phyloP scores from a whole-genome alignment of 1,140 invertebrate species.

The Drosophila jambulina region DNA sequence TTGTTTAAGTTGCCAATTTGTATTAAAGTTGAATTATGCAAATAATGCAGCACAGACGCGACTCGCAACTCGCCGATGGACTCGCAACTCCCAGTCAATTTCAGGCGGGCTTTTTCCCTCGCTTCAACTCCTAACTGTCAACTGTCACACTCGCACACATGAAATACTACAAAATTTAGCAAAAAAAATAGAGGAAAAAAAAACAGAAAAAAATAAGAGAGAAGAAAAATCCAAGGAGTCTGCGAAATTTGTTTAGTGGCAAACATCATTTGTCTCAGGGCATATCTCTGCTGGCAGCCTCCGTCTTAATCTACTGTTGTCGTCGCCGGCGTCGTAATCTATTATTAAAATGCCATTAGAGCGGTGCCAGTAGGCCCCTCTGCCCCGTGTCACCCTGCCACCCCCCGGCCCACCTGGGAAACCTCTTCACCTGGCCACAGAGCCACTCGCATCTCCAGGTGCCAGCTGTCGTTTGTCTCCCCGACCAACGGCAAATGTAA shows the following conservation, averaged over 20 bases:
- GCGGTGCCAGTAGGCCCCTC: constrained; percentile 51
- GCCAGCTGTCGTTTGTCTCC: constrained; percentile 42
- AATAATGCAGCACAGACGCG: constrained; percentile 54
- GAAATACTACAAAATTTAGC: constrained; percentile 18
- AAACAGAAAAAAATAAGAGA: background rate
- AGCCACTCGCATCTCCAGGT: constrained; percentile 24
- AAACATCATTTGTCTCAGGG: constrained; percentile 69
- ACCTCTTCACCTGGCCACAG: constrained; percentile 8
- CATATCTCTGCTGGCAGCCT: constrained; percentile 48
- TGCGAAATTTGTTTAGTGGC: constrained; percentile 53
- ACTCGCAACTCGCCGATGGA: constrained; percentile 45
- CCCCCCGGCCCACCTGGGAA: constrained; percentile 2
- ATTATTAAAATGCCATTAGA: constrained; percentile 82
- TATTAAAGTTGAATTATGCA: constrained; percentile 78
- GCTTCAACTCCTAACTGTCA: constrained; percentile 66
- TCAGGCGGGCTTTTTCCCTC: constrained; percentile 43
- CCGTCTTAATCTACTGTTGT: constrained; percentile 59
- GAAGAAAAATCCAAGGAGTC: constrained; percentile 16
- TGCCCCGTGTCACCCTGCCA: background rate
- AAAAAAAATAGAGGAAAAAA: background rate
- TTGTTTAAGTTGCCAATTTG: constrained; percentile 68
- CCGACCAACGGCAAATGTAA: constrained; percentile 72
- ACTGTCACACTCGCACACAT: constrained; percentile 64
- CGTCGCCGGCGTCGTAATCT: constrained; percentile 78
- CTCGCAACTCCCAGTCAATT: constrained; percentile 50